phyloP scores from a whole-genome alignment of 2,797 vertebrate species.

The Heteromormyrus szaboi region DNA sequence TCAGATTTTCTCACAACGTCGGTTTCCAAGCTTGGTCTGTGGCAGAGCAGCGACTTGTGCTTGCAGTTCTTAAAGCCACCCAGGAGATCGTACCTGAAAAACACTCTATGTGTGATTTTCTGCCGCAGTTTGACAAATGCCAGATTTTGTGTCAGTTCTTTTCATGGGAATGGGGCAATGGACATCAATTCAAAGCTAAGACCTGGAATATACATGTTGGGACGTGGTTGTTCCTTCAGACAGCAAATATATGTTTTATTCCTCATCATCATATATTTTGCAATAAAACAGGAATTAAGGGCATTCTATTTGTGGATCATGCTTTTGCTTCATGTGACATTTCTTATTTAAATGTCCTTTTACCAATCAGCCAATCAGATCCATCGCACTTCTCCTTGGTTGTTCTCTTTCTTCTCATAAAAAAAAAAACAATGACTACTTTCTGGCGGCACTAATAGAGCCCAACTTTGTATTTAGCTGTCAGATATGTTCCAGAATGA shows the following conservation, averaged over 20 bases:
- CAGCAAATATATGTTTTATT: neutral
- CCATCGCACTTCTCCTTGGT: neutral
- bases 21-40: neutral
- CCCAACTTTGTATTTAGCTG: constrained; percentile 61
- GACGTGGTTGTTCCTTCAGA: too few relatives aligned
- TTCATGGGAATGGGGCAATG: neutral
- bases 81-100: neutral
- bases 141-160: neutral
- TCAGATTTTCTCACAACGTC: neutral
- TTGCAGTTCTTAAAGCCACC: neutral
- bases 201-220: neutral
- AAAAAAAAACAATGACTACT: neutral
- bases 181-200: neutral
- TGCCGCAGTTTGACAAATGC: neutral
- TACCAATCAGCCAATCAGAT: neutral
- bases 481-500: constrained; percentile 58
- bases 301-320: neutral
- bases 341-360: neutral
- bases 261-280: neutral
- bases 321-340: neutral
- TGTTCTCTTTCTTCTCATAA: neutral
- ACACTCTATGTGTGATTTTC: neutral
- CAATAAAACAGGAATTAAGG: neutral
- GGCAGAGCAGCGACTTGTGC: neutral
- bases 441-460: constrained; percentile 40